phyloP scores from a whole-genome alignment of 64 coral and sea anemone species.

The Platygyra sinensis region DNA sequence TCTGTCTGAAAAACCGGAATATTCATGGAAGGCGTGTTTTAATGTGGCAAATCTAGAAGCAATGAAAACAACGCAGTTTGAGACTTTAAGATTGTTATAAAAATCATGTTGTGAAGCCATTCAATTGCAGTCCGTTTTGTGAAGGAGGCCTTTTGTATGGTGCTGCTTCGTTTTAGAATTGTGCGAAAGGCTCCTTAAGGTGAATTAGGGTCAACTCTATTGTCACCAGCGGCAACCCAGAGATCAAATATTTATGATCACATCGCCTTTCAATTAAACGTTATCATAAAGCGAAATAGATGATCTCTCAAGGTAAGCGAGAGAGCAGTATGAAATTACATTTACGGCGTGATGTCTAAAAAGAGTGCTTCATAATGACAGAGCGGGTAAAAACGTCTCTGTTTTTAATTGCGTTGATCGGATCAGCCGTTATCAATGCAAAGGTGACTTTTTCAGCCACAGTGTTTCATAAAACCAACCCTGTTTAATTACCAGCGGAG shows the following conservation, averaged over 20 bases:
- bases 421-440: neutral
- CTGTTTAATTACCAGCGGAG: slow-evolving; percentile 2
- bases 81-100: no score
- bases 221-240: neutral
- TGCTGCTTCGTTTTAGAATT: neutral
- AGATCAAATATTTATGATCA: neutral
- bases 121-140: no score
- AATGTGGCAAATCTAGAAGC: no score
- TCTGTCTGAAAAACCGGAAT: no score
- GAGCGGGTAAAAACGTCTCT: neutral
- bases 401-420: neutral
- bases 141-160: neutral
- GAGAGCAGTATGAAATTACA: neutral
- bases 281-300: neutral
- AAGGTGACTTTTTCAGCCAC: neutral
- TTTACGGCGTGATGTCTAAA: neutral
- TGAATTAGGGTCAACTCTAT: neutral
- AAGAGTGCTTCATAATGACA: neutral
- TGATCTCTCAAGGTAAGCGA: neutral
- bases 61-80: no score
- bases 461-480: neutral
- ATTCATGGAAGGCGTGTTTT: no score
- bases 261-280: neutral
- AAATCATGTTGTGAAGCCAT: no score
- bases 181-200: neutral